phyloP scores from a whole-genome alignment of 37 sponge, comb jelly and placozoan species.

The Chondrosia reniformis region DNA sequence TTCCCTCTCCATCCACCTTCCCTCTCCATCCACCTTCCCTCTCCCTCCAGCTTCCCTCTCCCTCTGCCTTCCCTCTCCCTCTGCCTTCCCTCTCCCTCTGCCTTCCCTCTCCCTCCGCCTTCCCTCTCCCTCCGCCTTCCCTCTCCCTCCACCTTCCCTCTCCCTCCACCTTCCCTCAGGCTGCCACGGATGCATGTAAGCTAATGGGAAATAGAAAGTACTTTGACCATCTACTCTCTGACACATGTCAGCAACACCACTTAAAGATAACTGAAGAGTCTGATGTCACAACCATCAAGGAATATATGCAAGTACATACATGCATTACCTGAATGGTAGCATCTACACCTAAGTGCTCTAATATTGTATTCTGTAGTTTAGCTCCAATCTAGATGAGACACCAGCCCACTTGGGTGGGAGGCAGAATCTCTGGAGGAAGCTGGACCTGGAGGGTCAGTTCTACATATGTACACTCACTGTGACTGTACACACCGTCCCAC shows the following conservation, averaged over 20 bases:
- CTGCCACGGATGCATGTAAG: slow-evolving; percentile 84
- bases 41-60: neutral
- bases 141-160: too few species aligned
- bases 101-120: too few species aligned
- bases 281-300: slow-evolving; percentile 88
- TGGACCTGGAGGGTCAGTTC: slow-evolving; percentile 62
- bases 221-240: slow-evolving; percentile 80
- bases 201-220: slow-evolving; percentile 86
- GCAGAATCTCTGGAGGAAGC: slow-evolving; percentile 87
- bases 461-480: neutral
- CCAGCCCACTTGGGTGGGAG: slow-evolving; percentile 90
- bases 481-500: neutral
- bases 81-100: neutral
- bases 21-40: neutral
- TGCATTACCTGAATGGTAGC: neutral
- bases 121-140: too few species aligned
- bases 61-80: neutral
- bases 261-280: slow-evolving; percentile 65
- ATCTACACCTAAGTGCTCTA: neutral
- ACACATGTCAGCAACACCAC: slow-evolving; percentile 71
- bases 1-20: neutral
- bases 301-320: slow-evolving; percentile 82
- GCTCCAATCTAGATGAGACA: slow-evolving; percentile 77
- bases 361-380: slow-evolving; percentile 32
- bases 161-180: too few species aligned